Evolutionary conservation across 2,888 invertebrate species (phyloP), one percentile per base, ranked within the genome.

Genomic region (Drymonia ruficornis): DNA sequence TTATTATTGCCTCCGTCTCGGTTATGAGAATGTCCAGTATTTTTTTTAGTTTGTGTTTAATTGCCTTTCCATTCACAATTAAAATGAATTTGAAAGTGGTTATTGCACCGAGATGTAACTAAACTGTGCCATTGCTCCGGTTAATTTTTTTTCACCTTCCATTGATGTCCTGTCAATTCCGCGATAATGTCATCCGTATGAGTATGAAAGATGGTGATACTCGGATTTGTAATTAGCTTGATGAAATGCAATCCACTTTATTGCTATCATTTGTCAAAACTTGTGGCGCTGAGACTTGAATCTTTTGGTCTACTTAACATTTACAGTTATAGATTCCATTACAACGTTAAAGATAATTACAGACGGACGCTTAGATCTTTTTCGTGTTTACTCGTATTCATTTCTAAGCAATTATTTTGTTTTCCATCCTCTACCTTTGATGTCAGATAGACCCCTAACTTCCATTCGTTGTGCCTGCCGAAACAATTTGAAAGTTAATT

Each of bases 51-150:
- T 2, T 15, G n/a, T 13, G n/a, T 38, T 38, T 38, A n/a, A 1
- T 38, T 0, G 23, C 23, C n/a, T n/a, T 23, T 38, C 3, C 38
- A 57, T 53, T 46, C 52, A 40, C 49, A 52, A 49, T 52, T 54
- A 49, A 18, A 60, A 42, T 59, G 48, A 59, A 61, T 63, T 59
- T 46, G 65, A 67, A 63, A 65, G 59, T 53, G 38, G 43, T 47
- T 57, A 47, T 61, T 61, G 51, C 51, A 51, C 44, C 43, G 29
- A n/a, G n/a, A 50, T 50, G 40, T 47, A 50, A 45, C 44, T 46
- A 18, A 15, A 46, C 46, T 44, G 29, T 38, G 40, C 13, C 18
- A 43, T 19, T 19, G 19, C 5, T 16, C 19, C 7, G 16, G 43
- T 43, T 18, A 42, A 42, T n/a, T 42, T 18, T 13, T 19, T 43